Base-by-base conservation (phyloP, 1,140 invertebrate species). In the Lucilia sericata region DNA sequence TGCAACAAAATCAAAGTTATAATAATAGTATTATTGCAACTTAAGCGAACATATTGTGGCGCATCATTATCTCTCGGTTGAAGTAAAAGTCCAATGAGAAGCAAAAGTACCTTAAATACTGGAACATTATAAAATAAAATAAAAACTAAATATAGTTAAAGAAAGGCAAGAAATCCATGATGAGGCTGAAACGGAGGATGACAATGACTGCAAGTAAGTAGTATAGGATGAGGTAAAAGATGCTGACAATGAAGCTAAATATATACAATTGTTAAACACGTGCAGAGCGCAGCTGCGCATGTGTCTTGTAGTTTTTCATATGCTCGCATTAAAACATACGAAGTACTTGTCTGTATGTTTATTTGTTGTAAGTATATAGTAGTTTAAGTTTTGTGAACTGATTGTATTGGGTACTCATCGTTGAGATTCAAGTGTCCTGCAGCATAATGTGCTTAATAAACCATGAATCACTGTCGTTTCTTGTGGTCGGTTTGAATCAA, bases 371-470 rank as follows among this genome's bases (percentile, higher is more conserved):
- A 42, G 42, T 42, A 42, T 42, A 42, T 42, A 42, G 42, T 42
- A 42, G 42, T 25, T 60, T 36, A 42, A n/a, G 36, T 30, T 74
- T 42, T 49, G 78, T 51, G 47, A 42, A 81, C 21, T 30, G 13
- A 82, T 60, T 25, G 12, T 14, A 17, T n/a, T n/a, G 17, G 82
- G n/a, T 70, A 74, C n/a, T 83, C 60, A 70, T 65, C 17, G 34
- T 81, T 8, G 21, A 36, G 75, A 70, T 47, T 60, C 75, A 84
- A 84, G 83, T 84, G 83, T 84, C 83, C 83, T 80, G 76, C 83
- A 84, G 88, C 88, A 88, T 90, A 90, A 90, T 90, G 87, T 87
- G 88, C 88, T 90, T 90, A 90, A 90, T 90, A 90, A 90, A 90
- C 88, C 88, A 90, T 90, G 88, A 90, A 90, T 90, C 88, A 90